phyloP scores from a whole-genome alignment of 2,113 vertebrate species.

The Nestor notabilis region DNA sequence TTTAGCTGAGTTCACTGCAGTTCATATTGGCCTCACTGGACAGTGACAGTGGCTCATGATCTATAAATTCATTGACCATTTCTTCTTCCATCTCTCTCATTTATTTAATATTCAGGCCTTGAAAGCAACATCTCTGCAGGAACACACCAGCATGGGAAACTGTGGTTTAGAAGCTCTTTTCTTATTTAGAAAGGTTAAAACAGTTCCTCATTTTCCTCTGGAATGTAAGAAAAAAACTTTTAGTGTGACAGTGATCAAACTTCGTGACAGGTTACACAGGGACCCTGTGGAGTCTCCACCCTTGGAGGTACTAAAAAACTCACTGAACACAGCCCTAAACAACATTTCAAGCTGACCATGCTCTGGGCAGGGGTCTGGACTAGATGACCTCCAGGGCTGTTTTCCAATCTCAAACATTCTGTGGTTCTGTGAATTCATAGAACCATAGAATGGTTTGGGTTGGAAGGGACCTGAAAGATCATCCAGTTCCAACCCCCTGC shows the following conservation, averaged over 20 bases:
- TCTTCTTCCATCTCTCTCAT: background rate
- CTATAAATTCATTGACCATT: background rate
- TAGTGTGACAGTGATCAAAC: background rate
- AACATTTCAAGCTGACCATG: background rate
- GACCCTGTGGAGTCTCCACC: background rate
- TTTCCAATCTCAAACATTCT: background rate
- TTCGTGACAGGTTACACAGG: background rate
- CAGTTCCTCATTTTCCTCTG: background rate
- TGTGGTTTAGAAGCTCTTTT: background rate
- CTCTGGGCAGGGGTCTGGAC: background rate
- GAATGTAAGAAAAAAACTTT: background rate
- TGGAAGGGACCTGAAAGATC: background rate
- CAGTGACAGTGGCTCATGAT: background rate
- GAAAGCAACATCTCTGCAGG: background rate
- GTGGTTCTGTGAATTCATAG: background rate
- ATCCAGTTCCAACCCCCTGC: background rate
- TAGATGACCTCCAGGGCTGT: background rate
- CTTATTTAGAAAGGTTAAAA: background rate
- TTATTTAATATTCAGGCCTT: background rate
- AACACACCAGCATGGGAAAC: background rate
- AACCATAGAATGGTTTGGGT: background rate
- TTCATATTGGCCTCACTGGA: background rate
- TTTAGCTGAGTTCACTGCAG: background rate
- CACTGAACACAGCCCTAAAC: background rate
- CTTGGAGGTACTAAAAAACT: background rate